A percentile compares a stretch with the other conserved stretches of the same genome.
phyloP scores from a whole-genome alignment of 2,888 invertebrate species.

The Pristionchus arcanus region DNA sequence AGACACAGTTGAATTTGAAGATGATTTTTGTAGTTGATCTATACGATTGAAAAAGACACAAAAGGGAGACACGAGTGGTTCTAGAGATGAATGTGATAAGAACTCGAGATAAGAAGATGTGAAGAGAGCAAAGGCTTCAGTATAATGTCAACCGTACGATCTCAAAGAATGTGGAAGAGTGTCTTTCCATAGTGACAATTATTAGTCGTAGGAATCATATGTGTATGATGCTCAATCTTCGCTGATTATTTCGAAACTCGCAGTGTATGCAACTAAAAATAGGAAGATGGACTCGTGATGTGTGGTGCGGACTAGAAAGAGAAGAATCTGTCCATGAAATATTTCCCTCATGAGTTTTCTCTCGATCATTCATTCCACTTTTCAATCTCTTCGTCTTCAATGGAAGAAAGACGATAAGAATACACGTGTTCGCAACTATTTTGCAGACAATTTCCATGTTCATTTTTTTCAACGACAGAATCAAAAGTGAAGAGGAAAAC shows the following conservation, averaged over 20 bases:
- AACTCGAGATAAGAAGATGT: not conserved
- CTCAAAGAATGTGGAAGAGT: not conserved
- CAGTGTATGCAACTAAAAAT: not conserved
- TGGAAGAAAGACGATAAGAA: not conserved
- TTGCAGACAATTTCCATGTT: not conserved
- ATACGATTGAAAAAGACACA: not conserved
- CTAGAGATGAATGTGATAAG: constrained; percentile 9
- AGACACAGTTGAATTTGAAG: not conserved
- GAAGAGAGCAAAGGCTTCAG: not conserved
- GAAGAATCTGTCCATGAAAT: not conserved
- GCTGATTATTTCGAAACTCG: not conserved
- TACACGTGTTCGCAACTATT: not conserved
- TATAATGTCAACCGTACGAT: not conserved
- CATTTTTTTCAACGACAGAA: not conserved
- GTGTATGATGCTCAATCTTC: not conserved
- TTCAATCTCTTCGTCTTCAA: not conserved
- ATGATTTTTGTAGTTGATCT: not conserved
- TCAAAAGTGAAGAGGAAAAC: too few species aligned
- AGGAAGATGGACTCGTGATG: not conserved
- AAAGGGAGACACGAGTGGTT: not conserved
- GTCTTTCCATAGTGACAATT: too few species aligned
- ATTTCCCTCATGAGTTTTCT: not conserved
- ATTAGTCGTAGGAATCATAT: too few species aligned
- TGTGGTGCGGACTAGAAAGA: not conserved
- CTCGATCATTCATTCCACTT: not conserved